Evolutionary conservation across 2,113 vertebrate genomes (phyloP), one percentile per base, ranked within the genome.

Genomic region (Leptobrachium leishanense): DNA sequence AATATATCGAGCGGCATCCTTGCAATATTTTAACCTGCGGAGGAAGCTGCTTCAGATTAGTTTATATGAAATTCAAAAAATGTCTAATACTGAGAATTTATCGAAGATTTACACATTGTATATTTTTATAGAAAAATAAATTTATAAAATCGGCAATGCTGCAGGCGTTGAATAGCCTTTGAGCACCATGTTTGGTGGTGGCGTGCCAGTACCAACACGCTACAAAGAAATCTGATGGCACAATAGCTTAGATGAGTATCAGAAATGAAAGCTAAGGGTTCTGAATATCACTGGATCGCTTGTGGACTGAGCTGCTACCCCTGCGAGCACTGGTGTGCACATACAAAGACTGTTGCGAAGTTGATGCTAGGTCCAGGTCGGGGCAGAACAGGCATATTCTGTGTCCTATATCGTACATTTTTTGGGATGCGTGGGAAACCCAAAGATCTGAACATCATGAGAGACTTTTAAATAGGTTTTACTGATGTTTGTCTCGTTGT

Each of bases 21-120:
- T 43, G 43, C 78, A 81, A 74, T 74, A 81, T 81, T 74, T 81
- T 81, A 74, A 81, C 31, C 70, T 68, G 77, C 63, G 64, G 68
- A 59, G 78, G 71, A 57, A 81, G 78, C 62, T 68, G 72, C 65
- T 31, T 73, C 69, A 68, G 6, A 62, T 62, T 13, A 59, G 1
- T 3, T 59, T n/a, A n/a, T n/a, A n/a, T 54, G 63, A 55, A 59
- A 65, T 78, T 72, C 57, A 73, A 55, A 66, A 79, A 66, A 66
- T 72, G 63, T 65, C 42, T 44, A 74, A 65, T 59, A 39, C 57
- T 57, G 3, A 43, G 46, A 68, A 6, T 15, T 50, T 10, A 57
- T 43, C 57, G 54, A 62, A 62, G 67, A 74, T 39, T 39, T 55
- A 73, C 39, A 44, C 73, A 73, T 40, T 57, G 64, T 74, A 68